Base-by-base conservation (phyloP, 2,888 invertebrate species). In the Lypha dubia region DNA sequence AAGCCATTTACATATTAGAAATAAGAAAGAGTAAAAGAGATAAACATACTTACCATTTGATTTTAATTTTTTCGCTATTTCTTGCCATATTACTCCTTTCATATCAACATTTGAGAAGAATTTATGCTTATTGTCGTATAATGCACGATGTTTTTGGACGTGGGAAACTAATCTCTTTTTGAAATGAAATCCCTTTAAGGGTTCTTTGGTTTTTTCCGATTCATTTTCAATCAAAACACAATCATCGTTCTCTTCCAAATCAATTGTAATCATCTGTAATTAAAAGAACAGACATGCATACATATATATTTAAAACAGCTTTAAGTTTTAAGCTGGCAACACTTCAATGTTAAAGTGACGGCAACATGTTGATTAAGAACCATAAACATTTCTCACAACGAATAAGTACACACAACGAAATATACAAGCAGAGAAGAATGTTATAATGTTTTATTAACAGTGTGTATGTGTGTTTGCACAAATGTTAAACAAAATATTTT, bases 31-130 rank as follows among this genome's bases (percentile, higher is more conserved):
- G 20, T n/a, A 8, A 80, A 67, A 41, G 51, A 67, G 58, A 65
- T 15, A 53, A 44, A 17, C 7, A 58, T 41, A 79, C 77, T 75
- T 87, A 87, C 88, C 28, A 44, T 88, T 86, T 3, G 82, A 15
- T 0, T 76, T 67, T 20, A 89, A 46, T 11, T 83, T 15, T 4
- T 46, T 71, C n/a, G 89, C 88, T 74, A 91, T 90, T 41, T 73
- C 38, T 35, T 85, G 79, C 91, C 91, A 91, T 1, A 89, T 46
- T 11, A 74, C 5, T 1, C 87, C 86, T 83, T 89, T 90, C 49
- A 85, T 82, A 3, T 35, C 75, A 13, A 83, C 73, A 60, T 89
- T 88, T 1, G 75, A 62, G 79, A 91, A 91, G 0, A 73, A 74
- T 1, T 82, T 75, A 68, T 89, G 87, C 0, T 58, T 76, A 1